Conservation (phyloP, 2,113 vertebrate genomes). For the Camelus dromedarius region DNA sequence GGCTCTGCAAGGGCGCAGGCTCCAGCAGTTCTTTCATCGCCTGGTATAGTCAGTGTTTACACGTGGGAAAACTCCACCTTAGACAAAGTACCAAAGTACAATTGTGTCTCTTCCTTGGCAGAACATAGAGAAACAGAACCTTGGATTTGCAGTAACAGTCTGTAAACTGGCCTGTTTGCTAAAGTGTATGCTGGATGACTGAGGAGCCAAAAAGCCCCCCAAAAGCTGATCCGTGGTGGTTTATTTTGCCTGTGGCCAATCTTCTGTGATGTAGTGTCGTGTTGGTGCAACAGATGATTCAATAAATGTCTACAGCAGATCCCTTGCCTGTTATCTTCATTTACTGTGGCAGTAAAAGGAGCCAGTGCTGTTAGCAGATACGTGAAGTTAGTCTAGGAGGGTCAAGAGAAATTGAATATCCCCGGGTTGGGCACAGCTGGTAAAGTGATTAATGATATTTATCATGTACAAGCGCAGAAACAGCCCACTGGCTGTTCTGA, state of each 20-base stretch:
- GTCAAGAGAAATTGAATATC: neutral
- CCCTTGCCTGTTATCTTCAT: neutral
- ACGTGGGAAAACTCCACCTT: neutral
- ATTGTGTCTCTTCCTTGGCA: neutral
- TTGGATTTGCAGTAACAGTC: neutral
- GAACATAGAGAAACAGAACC: neutral
- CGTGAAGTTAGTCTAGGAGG: neutral
- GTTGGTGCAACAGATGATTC: neutral
- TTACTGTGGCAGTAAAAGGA: neutral
- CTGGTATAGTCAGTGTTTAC: constrained; percentile 5
- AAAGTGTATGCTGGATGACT: neutral
- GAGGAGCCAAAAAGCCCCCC: neutral
- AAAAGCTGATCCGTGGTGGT: neutral
- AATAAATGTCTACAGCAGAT: constrained; percentile 84
- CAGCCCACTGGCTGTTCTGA: neutral
- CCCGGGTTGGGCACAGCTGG: neutral
- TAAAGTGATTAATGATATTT: neutral
- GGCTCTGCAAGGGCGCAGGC: neutral
- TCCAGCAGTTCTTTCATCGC: neutral
- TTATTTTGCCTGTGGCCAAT: constrained; percentile 40
- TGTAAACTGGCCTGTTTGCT: neutral
- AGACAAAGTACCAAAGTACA: constrained; percentile 13
- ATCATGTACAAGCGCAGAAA: neutral
- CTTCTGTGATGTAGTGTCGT: neutral
- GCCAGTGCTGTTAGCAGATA: neutral